These are phyloP conservation scores for Acanthosepion lycidas DNA, from an alignment of 2,888 invertebrate species.

Conservation along the genomic window DNA sequence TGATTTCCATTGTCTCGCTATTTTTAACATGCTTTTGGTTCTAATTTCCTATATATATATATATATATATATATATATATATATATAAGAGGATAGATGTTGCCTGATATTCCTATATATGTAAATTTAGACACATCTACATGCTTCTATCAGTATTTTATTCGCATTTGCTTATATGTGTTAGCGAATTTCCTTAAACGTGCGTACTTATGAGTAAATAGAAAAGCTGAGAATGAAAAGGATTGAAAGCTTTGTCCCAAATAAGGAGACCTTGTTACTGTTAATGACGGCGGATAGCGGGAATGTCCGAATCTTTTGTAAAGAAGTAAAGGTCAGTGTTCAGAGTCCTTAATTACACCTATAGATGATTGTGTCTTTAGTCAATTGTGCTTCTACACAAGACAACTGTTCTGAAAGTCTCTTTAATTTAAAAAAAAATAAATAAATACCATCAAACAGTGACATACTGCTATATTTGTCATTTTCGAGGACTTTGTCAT, in stretches of 20 bases:
- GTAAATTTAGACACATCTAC: background rate
- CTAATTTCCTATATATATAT: too few relatives aligned
- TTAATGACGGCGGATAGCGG: background rate
- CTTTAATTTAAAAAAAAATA: background rate
- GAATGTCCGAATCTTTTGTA: background rate
- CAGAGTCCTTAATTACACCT: background rate
- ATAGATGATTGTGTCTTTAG: conserved; percentile 33
- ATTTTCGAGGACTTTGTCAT: background rate
- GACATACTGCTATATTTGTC: conserved; percentile 6
- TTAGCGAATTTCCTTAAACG: background rate
- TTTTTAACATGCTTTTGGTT: too few relatives aligned
- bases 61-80: too few relatives aligned
- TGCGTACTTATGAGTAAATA: background rate
- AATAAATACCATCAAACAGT: background rate
- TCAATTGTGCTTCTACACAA: background rate
- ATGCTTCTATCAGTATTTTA: background rate
- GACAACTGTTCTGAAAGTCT: background rate
- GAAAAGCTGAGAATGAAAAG: background rate
- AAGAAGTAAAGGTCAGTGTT: background rate
- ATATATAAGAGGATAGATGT: too few relatives aligned
- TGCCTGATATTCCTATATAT: too few relatives aligned
- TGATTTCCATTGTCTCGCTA: too few relatives aligned
- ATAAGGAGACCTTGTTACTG: background rate
- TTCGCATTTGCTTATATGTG: background rate
- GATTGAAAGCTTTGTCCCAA: background rate